Evolutionary conservation across 2,888 invertebrate species (phyloP), one percentile per base, ranked within the genome.

Genomic region (Cyrtodaria siliqua): DNA sequence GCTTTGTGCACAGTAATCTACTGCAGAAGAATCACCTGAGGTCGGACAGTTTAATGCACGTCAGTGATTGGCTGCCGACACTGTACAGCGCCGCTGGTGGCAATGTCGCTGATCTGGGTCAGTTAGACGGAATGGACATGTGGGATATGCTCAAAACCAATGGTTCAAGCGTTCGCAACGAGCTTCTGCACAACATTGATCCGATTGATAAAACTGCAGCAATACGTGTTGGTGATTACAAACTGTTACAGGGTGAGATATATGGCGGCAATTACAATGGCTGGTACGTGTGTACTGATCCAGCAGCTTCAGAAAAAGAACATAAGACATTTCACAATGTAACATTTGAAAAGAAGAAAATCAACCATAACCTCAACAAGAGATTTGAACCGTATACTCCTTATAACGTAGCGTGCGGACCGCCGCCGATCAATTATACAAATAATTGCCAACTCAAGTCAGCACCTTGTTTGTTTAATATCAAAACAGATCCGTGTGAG

Each of bases 1-100:
- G 95, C 0, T 93, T 97, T 6, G 89, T 98, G 33, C 97, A 97
- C 96, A 96, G 96, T 77, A 95, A 96, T 0, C 81, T 92, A 6
- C 93, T 95, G n/a, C 88, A 96, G 38, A 93, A 94, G 2, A 94
- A 94, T 56, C 92, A 94, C 0, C 94, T 96, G 20, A 94, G 96
- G 0, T 95, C 96, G 0, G 93, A 94, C 0, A 96, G 97, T 89
- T 93, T 95, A 56, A 94, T 97, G 92, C 97, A 97, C 90, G 95
- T 97, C 29, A 94, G 95, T 0, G 98, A 98, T 92, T 97, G 97
- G 97, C 92, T 98, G 59, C 98, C 98, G 0, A 98, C 98, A 0
- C 91, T 98, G 0, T 93, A 96, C 74, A 92, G 94, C 49, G 96
- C 96, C 0, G 96, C 96, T 0, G 96, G 96, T 64, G 86, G 84